Base-by-base conservation (phyloP, 2,113 vertebrate species). In the Vanacampus margaritifer region DNA sequence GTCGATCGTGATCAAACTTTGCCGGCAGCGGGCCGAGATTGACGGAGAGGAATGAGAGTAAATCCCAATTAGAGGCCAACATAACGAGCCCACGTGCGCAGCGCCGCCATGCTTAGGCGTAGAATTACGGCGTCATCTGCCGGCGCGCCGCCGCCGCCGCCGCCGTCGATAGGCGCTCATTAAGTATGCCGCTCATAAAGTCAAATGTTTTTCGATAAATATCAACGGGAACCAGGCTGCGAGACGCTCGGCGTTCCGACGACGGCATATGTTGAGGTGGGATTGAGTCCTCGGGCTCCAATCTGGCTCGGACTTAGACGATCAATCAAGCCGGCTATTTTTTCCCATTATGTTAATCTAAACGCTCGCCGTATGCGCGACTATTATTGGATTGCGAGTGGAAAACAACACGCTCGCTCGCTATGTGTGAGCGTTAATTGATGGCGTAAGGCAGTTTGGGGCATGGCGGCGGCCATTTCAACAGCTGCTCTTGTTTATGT, bases 201-300 rank as follows among this genome's bases (percentile, higher is more conserved):
- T 84, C 87, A 88, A 89, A 87, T 89, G 88, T 90, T 90, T 88
- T 91, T 87, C 89, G 83, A 87, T 92, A 91, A 91, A 90, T 90
- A 92, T 87, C 87, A 26, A 83, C 72, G 81, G 84, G 87, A 91
- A 91, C 78, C 74, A 88, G 84, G 80, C 79, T 86, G 43, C 67
- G 71, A 80, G 79, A 86, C 83, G 66, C 86, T 87, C 79, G 75
- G 79, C 85, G 80, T 72, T 71, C 77, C 82, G 79, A 85, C 86
- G 79, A 86, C 74, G 87, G 81, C 90, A 91, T 91, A 90, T 90
- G 89, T 83, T 84, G 89, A 91, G 91, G 91, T 93, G 87, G 87
- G 90, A 90, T 90, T 87, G 89, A 89, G 88, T 93, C 91, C 91
- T 91, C 84, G n/a, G 90, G 91, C 91, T 88, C 83, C 89, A 91